A percentile compares a stretch with the other conserved stretches of the same genome.
phyloP scores from a whole-genome alignment of 2,797 vertebrate species.

The Galaxias olidus region DNA sequence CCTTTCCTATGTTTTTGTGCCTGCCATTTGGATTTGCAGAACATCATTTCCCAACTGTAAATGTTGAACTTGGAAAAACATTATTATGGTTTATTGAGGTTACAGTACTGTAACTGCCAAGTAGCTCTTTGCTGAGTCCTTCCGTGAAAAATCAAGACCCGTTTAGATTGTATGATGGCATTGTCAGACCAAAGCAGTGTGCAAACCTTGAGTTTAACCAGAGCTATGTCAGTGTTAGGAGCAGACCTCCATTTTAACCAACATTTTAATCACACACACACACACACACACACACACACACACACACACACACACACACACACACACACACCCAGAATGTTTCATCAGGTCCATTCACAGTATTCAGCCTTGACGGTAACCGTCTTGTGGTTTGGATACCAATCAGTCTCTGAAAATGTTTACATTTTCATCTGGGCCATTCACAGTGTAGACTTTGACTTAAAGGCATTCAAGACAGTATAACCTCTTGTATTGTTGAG shows the following conservation, averaged over 20 bases:
- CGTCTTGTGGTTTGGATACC: constrained; percentile 76
- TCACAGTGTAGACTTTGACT: not conserved
- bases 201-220: constrained; percentile 75
- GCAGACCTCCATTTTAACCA: constrained; percentile 67
- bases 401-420: constrained; percentile 74
- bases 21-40: constrained; percentile 21
- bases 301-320: constrained; percentile 18
- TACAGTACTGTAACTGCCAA: constrained; percentile 48
- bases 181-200: constrained; percentile 64
- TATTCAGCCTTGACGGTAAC: constrained; percentile 70
- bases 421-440: constrained; percentile 59
- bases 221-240: constrained; percentile 61
- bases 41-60: constrained; percentile 4
- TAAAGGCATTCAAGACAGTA: no score
- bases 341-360: constrained; percentile 65
- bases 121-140: constrained; percentile 34
- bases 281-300: constrained; percentile 9
- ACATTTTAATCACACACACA: constrained; percentile 54
- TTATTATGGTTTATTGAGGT: constrained; percentile 54
- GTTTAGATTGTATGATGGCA: constrained; percentile 58
- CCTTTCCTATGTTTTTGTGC: not conserved
- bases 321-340: constrained; percentile 19
- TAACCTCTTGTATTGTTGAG: no score
- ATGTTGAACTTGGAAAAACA: constrained; percentile 37
- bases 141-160: constrained; percentile 61